These are phyloP conservation scores for Penaeus vannamei DNA, from an alignment of 1,140 invertebrate genomes.

Conservation along the genomic window DNA sequence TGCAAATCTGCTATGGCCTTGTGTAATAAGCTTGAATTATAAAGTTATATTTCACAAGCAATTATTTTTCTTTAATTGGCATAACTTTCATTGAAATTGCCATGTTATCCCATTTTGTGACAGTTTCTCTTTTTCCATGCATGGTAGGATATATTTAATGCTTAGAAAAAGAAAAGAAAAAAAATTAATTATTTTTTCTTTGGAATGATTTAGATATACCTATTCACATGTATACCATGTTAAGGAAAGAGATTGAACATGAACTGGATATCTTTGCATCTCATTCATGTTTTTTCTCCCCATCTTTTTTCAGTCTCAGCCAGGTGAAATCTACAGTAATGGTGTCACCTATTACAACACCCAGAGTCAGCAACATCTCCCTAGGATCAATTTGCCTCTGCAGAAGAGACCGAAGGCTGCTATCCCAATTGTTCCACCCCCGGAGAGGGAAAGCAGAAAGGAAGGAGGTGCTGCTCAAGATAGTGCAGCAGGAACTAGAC, in stretches of 20 bases:
- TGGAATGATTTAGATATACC: too few species aligned
- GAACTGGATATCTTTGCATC: not conserved
- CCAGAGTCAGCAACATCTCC: slow-evolving; percentile 71
- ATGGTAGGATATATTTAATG: too few species aligned
- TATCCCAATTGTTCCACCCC: slow-evolving; percentile 78
- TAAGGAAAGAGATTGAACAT: not conserved
- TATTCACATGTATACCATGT: too few species aligned
- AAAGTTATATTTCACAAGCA: too few species aligned
- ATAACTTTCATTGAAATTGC: too few species aligned
- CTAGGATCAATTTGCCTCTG: slow-evolving; percentile 69
- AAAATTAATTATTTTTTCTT: too few species aligned
- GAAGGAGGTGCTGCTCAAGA: slow-evolving; percentile 18
- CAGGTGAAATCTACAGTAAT: slow-evolving; percentile 76
- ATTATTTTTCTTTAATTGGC: too few species aligned
- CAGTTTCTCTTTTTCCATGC: too few species aligned
- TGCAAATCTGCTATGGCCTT: too few species aligned
- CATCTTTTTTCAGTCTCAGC: slow-evolving; percentile 67
- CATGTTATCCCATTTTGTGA: too few species aligned
- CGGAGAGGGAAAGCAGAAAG: slow-evolving; percentile 70
- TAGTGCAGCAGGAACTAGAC: not conserved
- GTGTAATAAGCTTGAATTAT: too few species aligned
- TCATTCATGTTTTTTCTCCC: not conserved
- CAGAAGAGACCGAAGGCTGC: slow-evolving; percentile 76
- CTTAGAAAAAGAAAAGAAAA: too few species aligned
- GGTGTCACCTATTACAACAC: slow-evolving; percentile 77